A percentile compares a stretch with the other conserved stretches of the same genome.
phyloP scores from a whole-genome alignment of 2,113 vertebrate species.

The Nicator chloris region DNA sequence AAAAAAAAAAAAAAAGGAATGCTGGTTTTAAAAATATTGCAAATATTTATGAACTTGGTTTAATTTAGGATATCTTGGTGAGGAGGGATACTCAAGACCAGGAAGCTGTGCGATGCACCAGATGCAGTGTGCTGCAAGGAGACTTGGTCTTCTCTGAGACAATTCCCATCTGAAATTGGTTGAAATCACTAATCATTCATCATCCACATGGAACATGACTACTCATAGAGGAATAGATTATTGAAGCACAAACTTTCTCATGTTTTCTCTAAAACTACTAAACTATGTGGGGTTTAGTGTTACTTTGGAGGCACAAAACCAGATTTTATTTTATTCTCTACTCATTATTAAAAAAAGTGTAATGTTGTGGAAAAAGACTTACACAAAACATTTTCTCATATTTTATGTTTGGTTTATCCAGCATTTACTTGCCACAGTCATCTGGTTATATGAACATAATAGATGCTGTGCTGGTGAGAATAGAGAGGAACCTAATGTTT shows the following conservation, averaged over 20 bases:
- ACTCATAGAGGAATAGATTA: background rate
- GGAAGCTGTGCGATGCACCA: background rate
- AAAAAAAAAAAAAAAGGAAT: too few relatives aligned
- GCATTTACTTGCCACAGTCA: background rate
- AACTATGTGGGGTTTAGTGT: background rate
- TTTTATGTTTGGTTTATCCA: background rate
- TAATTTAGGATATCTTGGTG: background rate
- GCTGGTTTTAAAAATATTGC: background rate
- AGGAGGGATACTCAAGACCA: background rate
- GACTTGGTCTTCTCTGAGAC: background rate
- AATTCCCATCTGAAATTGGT: background rate
- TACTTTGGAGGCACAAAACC: background rate
- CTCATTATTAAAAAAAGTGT: background rate
- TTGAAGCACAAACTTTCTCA: background rate
- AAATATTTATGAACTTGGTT: background rate
- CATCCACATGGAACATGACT: background rate
- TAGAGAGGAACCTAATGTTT: background rate
- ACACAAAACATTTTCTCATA: background rate
- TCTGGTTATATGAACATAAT: background rate
- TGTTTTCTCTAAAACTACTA: background rate
- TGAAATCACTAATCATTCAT: background rate
- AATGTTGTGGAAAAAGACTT: background rate
- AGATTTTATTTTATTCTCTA: background rate
- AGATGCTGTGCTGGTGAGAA: background rate
- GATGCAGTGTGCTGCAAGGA: background rate